phyloP scores from a whole-genome alignment of 2,113 vertebrate species.

The Sminthopsis crassicaudata region DNA sequence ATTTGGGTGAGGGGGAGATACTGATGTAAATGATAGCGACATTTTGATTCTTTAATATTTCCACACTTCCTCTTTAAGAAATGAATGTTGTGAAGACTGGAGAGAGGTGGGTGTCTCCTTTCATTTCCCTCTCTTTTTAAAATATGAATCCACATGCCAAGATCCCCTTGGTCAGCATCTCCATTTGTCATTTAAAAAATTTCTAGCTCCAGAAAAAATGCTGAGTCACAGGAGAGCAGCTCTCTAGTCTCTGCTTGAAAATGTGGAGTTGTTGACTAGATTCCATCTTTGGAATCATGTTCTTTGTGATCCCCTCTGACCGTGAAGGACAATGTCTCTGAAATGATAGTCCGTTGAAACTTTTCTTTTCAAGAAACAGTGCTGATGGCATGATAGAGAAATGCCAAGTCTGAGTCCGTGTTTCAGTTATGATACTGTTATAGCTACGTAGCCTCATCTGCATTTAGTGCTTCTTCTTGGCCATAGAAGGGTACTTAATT shows the following conservation, averaged over 20 bases:
- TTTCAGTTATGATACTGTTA: background rate
- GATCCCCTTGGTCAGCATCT: constrained; percentile 19
- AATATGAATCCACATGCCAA: background rate
- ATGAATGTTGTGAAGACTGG: background rate
- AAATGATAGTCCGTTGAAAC: background rate
- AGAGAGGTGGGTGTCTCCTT: background rate
- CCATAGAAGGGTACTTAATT: background rate
- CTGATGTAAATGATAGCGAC: background rate
- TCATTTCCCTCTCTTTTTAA: background rate
- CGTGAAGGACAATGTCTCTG: background rate
- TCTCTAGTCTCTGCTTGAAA: constrained; percentile 21
- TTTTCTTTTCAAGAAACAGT: background rate
- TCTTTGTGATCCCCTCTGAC: background rate
- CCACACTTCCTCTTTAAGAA: background rate
- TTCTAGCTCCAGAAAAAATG: constrained; percentile 52
- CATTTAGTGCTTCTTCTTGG: background rate
- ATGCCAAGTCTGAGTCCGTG: background rate
- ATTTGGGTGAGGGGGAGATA: background rate
- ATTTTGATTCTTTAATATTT: background rate
- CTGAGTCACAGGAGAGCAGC: constrained; percentile 62
- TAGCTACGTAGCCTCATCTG: background rate
- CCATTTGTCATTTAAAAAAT: constrained; percentile 16
- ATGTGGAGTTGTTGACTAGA: background rate
- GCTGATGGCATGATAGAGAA: background rate
- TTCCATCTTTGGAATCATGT: background rate